A percentile compares a stretch with the other conserved stretches of the same genome.
Conservation (phyloP, 2,113 vertebrate species). For the Pangasianodon gigas region DNA sequence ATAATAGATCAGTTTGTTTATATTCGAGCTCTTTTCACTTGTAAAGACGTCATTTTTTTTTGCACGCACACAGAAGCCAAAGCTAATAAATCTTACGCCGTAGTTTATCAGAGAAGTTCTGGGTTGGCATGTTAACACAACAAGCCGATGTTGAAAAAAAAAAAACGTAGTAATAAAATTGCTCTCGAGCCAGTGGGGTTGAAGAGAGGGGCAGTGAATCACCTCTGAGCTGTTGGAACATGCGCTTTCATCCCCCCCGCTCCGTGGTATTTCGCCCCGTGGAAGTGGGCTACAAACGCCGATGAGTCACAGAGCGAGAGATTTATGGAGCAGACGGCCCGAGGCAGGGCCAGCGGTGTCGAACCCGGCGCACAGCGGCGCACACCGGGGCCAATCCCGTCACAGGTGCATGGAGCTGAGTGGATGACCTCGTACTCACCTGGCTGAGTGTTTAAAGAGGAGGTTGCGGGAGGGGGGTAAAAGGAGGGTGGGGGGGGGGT, state of each 20-base stretch:
- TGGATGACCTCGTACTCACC: constrained; percentile 53
- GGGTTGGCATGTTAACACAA: no score
- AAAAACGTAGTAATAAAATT: no score
- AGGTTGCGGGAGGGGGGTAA: constrained; percentile 18
- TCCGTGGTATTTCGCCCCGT: neutral
- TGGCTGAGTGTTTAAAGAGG: constrained; percentile 55
- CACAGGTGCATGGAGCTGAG: constrained; percentile 50
- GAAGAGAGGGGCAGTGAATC: constrained; percentile 26
- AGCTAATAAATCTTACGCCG: no score
- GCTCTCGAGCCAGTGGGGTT: neutral
- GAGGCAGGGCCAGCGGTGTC: constrained; percentile 57
- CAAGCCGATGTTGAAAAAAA: no score
- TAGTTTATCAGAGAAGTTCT: no score
- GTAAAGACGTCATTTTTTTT: no score
- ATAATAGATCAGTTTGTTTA: no score
- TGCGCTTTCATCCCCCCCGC: constrained; percentile 17
- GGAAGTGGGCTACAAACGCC: constrained; percentile 14
- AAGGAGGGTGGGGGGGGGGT: constrained; percentile 25
- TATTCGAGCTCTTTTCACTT: no score
- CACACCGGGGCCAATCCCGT: constrained; percentile 26
- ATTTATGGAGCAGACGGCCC: constrained; percentile 54
- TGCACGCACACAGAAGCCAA: no score
- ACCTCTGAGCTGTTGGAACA: constrained; percentile 49
- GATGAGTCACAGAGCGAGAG: constrained; percentile 38
- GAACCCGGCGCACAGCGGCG: constrained; percentile 47